phyloP scores from a whole-genome alignment of 2,888 invertebrate genomes.

The Hirtodrosophila confusa region DNA sequence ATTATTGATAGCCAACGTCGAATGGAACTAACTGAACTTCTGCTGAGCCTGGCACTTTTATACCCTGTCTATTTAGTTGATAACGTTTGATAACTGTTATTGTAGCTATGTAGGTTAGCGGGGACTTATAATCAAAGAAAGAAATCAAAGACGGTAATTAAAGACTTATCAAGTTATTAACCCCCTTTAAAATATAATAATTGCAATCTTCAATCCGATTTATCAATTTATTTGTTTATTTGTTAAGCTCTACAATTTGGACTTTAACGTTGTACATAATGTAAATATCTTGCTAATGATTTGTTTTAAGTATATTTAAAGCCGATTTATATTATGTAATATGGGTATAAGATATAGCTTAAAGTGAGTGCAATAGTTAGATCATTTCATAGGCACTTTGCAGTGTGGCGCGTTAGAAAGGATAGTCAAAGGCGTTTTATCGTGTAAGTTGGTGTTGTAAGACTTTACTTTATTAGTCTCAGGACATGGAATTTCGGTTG shows the following conservation, averaged over 20 bases:
- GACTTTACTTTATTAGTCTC: slow-evolving; percentile 6
- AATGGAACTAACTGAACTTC: too few species aligned
- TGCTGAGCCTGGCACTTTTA: too few species aligned
- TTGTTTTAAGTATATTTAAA: slow-evolving; percentile 27
- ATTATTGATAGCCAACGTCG: too few species aligned
- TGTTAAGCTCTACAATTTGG: slow-evolving; percentile 62
- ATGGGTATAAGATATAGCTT: slow-evolving; percentile 14
- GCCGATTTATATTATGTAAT: slow-evolving; percentile 14
- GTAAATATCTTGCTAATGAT: slow-evolving; percentile 32
- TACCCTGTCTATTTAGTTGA: too few species aligned
- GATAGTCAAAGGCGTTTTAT: slow-evolving; percentile 19
- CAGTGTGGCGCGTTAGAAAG: slow-evolving; percentile 42
- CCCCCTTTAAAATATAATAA: too few species aligned
- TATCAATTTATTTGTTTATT: slow-evolving; percentile 35
- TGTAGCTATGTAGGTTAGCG: too few species aligned
- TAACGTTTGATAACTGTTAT: too few species aligned
- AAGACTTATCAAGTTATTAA: too few species aligned
- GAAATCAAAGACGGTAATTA: too few species aligned
- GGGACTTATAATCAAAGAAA: too few species aligned
- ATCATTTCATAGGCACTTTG: slow-evolving; percentile 60
- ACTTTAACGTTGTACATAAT: slow-evolving; percentile 48
- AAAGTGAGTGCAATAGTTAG: slow-evolving; percentile 31
- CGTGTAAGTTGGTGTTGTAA: background rate
- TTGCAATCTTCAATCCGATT: background rate
- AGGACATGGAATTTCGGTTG: background rate